Conservation (phyloP, 2,113 vertebrate genomes). For the Megaceryle torquata region DNA sequence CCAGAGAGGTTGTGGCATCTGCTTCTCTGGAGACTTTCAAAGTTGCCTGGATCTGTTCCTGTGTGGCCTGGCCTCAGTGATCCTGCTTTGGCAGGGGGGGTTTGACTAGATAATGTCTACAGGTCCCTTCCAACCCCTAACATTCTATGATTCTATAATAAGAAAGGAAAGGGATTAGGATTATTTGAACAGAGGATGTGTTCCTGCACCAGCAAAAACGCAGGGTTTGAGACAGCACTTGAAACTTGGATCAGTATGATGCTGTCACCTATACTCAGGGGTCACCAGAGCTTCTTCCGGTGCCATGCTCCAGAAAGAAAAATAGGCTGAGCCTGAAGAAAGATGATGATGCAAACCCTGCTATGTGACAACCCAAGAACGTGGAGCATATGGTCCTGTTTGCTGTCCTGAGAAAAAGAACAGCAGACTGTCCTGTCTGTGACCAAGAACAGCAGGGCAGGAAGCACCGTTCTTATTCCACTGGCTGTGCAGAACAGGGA, state of each 20-base stretch:
- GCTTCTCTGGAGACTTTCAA: no score
- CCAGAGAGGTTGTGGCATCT: no score
- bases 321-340: not conserved
- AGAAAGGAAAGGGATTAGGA: not conserved
- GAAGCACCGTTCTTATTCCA: not conserved
- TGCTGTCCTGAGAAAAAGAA: not conserved
- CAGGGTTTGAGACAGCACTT: not conserved
- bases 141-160: no score
- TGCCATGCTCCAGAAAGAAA: not conserved
- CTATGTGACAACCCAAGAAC: not conserved
- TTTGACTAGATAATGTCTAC: no score
- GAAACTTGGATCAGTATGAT: not conserved
- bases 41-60: no score
- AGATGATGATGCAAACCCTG: not conserved
- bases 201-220: not conserved
- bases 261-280: not conserved
- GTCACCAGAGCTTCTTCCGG: not conserved
- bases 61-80: no score
- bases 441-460: not conserved
- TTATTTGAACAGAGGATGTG: not conserved
- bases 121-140: no score
- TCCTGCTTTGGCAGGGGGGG: no score
- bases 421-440: no score
- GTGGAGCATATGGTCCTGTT: not conserved
- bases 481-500: not conserved